phyloP scores from a whole-genome alignment of 1,140 invertebrate genomes.

The Drosophila melanica region DNA sequence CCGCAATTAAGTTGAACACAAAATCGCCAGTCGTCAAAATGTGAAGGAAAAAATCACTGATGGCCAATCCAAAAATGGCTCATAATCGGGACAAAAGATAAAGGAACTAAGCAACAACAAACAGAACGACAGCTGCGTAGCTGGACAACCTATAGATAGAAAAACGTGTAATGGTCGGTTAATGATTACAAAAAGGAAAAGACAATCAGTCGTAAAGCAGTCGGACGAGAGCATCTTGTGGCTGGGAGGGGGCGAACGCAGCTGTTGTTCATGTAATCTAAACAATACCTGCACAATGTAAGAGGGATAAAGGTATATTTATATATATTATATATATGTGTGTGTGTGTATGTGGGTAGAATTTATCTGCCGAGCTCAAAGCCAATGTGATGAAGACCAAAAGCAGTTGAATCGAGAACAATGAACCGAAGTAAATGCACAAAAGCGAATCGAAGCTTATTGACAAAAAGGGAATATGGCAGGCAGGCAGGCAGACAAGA shows the following conservation, averaged over 20 bases:
- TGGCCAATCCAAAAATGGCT: slow-evolving; percentile 41
- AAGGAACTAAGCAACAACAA: not conserved
- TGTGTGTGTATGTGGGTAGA: not conserved
- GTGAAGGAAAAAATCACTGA: slow-evolving; percentile 28
- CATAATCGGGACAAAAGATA: slow-evolving; percentile 32
- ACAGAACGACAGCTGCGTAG: slow-evolving; percentile 28
- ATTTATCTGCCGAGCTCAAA: slow-evolving; percentile 23
- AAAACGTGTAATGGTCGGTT: slow-evolving; percentile 66
- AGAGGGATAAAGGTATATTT: slow-evolving; percentile 13
- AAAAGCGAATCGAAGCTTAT: slow-evolving; percentile 67
- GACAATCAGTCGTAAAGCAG: slow-evolving; percentile 52
- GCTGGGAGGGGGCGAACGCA: slow-evolving; percentile 3
- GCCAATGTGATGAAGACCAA: not conserved
- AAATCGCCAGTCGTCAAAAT: slow-evolving; percentile 2
- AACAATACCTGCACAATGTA: slow-evolving; percentile 68
- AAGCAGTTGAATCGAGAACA: slow-evolving; percentile 66
- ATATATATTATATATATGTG: not conserved
- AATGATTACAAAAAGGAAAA: slow-evolving; percentile 64
- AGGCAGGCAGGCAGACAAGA: slow-evolving; percentile 1
- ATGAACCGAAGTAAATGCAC: slow-evolving; percentile 58
- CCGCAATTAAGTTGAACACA: slow-evolving; percentile 40
- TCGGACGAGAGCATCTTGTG: slow-evolving; percentile 20
- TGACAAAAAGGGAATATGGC: slow-evolving; percentile 51
- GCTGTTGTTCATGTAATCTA: slow-evolving; percentile 65
- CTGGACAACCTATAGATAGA: slow-evolving; percentile 23